phyloP scores from a whole-genome alignment of 2,888 invertebrate genomes.

The Ceramica pisi region DNA sequence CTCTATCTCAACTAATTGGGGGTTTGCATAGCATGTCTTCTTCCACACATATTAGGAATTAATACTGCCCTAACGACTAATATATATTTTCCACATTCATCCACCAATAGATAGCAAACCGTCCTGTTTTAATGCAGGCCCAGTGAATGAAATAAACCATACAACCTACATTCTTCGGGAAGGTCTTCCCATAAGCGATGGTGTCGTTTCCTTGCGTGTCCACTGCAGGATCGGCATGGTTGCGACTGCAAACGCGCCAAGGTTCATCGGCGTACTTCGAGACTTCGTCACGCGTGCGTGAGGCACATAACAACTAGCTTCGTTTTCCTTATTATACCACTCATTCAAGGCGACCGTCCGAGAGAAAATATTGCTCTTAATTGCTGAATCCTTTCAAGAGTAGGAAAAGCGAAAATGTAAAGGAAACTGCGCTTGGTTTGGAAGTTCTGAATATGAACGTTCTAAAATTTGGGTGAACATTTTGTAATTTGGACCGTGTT shows the following conservation, averaged over 20 bases:
- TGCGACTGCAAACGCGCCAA: slow-evolving; percentile 60
- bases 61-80: no score
- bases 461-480: slow-evolving; percentile 11
- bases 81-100: slow-evolving; percentile 7
- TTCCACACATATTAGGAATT: background rate
- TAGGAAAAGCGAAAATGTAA: slow-evolving; percentile 26
- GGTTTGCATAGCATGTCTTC: no score
- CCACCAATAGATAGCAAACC: background rate
- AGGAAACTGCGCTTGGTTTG: background rate
- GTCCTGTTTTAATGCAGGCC: no score
- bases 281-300: slow-evolving; percentile 58
- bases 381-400: slow-evolving; percentile 57
- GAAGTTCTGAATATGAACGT: background rate
- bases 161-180: slow-evolving; percentile 16
- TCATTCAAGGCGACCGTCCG: slow-evolving; percentile 53
- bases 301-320: slow-evolving; percentile 56
- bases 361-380: slow-evolving; percentile 57
- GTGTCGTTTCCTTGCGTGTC: slow-evolving; percentile 49
- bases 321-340: slow-evolving; percentile 62
- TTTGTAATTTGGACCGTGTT: slow-evolving; percentile 5
- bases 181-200: slow-evolving; percentile 50
- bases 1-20: background rate
- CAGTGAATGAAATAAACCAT: background rate
- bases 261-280: slow-evolving; percentile 50
- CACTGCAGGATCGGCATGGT: slow-evolving; percentile 46